Evolutionary conservation across 2,888 invertebrate genomes (phyloP).

Genomic region (Volucella inanis): DNA sequence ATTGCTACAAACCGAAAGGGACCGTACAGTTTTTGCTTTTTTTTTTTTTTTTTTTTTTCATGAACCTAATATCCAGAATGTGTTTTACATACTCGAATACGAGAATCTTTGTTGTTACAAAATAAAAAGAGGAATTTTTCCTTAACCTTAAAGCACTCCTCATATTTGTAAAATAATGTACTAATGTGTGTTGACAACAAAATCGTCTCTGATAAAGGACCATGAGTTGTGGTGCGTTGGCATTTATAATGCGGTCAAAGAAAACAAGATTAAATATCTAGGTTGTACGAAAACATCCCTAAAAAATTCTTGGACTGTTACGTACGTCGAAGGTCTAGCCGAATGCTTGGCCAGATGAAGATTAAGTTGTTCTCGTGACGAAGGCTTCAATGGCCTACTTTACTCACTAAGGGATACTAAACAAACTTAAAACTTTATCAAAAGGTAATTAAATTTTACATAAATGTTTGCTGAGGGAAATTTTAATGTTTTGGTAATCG

Average conservation of each 20-base stretch:
- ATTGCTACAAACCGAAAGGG: too few relatives aligned
- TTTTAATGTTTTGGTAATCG: conserved; percentile 72
- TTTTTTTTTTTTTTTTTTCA: too few relatives aligned
- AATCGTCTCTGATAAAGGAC: conserved; percentile 27
- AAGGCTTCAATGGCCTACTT: conserved; percentile 10
- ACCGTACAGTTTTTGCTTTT: too few relatives aligned
- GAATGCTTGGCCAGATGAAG: conserved; percentile 38
- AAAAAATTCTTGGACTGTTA: conserved; percentile 35
- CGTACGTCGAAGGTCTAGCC: neutral
- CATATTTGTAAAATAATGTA: conserved; percentile 13
- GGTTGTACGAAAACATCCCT: neutral
- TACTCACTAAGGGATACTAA: conserved; percentile 28
- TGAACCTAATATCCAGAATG: too few relatives aligned
- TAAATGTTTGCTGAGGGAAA: conserved; percentile 62
- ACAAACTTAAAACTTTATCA: conserved; percentile 60
- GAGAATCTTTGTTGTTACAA: too few relatives aligned
- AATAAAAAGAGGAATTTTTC: too few relatives aligned
- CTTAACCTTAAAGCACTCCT: too few relatives aligned
- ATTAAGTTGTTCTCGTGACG: conserved; percentile 49
- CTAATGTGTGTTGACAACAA: conserved; percentile 1
- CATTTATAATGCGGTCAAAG: conserved; percentile 48
- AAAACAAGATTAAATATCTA: conserved; percentile 57
- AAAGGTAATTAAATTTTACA: conserved; percentile 68
- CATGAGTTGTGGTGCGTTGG: conserved; percentile 18
- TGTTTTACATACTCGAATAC: too few relatives aligned